A percentile compares a stretch with the other conserved stretches of the same genome.
These are phyloP conservation scores for Eristalis intricaria DNA, from an alignment of 2,888 invertebrate species.

Conservation along the genomic window DNA sequence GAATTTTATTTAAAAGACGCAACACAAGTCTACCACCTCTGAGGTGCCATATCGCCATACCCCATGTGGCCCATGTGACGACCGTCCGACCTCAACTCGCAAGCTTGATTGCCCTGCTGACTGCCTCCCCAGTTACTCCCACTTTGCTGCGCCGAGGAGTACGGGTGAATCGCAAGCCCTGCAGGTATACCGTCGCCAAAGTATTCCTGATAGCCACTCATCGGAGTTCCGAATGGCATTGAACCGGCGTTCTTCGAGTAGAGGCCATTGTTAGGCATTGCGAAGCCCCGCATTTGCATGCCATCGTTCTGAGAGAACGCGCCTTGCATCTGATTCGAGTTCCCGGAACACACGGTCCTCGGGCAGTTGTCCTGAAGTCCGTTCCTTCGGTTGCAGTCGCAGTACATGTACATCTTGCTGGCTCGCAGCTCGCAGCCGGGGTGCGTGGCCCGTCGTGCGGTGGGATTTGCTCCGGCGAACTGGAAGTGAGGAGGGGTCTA, in stretches of 20 bases:
- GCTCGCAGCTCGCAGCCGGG: constrained; percentile 83
- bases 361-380: constrained; percentile 85
- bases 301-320: constrained; percentile 74
- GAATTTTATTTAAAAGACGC: background rate
- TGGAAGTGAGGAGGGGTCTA: background rate
- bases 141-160: background rate
- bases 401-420: constrained; percentile 83
- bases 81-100: background rate
- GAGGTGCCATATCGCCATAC: too few relatives aligned
- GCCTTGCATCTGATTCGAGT: constrained; percentile 81
- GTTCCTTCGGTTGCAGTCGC: constrained; percentile 84
- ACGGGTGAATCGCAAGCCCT: background rate
- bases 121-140: background rate
- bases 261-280: background rate
- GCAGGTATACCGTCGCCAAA: background rate
- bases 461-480: background rate
- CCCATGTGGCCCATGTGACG: background rate
- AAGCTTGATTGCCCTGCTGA: background rate
- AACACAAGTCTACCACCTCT: background rate
- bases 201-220: constrained; percentile 8
- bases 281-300: constrained; percentile 1
- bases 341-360: constrained; percentile 82
- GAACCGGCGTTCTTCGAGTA: background rate
- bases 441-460: constrained; percentile 72
- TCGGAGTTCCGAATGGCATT: background rate